A percentile compares a stretch with the other conserved stretches of the same genome.
Conservation (phyloP, 2,113 vertebrate species). For the Machaerirhynchus nigripectus region DNA sequence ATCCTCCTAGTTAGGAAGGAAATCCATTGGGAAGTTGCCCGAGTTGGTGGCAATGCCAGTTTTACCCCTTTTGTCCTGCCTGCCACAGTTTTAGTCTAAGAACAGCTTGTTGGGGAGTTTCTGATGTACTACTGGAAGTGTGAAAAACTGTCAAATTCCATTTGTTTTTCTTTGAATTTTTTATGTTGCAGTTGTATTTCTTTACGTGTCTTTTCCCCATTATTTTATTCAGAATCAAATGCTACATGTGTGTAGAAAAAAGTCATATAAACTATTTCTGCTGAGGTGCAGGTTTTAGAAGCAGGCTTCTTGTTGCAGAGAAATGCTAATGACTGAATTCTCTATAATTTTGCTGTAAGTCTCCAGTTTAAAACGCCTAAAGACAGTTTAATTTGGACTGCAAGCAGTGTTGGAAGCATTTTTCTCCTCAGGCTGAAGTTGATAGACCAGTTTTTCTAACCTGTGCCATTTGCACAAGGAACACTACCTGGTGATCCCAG, state of each 20-base stretch:
- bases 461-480: not conserved
- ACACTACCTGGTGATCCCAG: not conserved
- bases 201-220: not conserved
- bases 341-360: not conserved
- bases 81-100: not conserved
- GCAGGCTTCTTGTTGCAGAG: not conserved
- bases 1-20: not conserved
- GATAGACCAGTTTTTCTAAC: conserved; percentile 19
- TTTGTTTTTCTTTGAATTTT: not conserved
- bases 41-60: not conserved
- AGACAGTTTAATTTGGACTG: not conserved
- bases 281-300: not conserved
- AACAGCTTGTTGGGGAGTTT: not conserved
- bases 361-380: not conserved
- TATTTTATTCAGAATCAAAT: not conserved
- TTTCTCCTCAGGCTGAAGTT: not conserved
- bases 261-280: not conserved
- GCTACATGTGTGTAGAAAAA: not conserved
- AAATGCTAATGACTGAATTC: not conserved
- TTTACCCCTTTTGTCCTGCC: not conserved
- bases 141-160: not conserved
- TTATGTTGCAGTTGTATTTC: not conserved
- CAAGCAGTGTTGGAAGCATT: not conserved
- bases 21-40: not conserved
- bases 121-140: not conserved